Evolutionary conservation across 2,113 vertebrate genomes (phyloP).

Genomic region (Taurulus bubalis): DNA sequence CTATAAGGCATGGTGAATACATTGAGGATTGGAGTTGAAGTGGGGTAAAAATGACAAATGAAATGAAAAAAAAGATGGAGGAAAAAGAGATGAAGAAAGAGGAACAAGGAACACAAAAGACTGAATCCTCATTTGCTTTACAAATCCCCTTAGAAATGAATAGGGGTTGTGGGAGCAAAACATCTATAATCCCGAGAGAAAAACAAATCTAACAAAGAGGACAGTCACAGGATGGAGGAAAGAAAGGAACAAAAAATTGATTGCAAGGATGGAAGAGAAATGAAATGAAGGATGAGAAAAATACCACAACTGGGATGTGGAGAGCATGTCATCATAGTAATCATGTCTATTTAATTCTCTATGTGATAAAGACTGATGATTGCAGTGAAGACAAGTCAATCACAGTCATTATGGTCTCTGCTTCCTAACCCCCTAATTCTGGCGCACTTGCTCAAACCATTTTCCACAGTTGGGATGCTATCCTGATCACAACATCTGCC

Average conservation of each 20-base stretch:
- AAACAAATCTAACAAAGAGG: constrained; percentile 52
- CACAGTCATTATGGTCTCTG: background rate
- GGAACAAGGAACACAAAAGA: constrained; percentile 45
- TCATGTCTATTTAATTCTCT: constrained; percentile 26
- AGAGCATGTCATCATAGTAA: background rate
- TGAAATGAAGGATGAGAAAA: constrained; percentile 24
- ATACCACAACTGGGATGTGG: constrained; percentile 8
- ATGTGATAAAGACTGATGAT: constrained; percentile 19
- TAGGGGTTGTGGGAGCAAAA: constrained; percentile 26
- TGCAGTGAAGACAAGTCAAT: constrained; percentile 11
- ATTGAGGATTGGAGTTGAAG: background rate
- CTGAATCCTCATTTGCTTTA: constrained; percentile 56
- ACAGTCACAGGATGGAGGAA: constrained; percentile 25
- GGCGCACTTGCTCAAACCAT: background rate
- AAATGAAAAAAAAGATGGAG: constrained; percentile 37
- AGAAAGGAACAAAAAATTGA: constrained; percentile 4
- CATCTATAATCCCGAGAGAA: constrained; percentile 56
- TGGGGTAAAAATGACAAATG: constrained; percentile 38
- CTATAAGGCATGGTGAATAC: constrained; percentile 13
- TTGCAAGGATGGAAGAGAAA: constrained; percentile 24
- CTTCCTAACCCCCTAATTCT: background rate
- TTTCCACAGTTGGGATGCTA: no score
- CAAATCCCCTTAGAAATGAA: constrained; percentile 63
- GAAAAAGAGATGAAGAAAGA: constrained; percentile 26
- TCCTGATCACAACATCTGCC: no score